Conservation (phyloP, 2,113 vertebrate species). For the Aspidoscelis tigris region DNA sequence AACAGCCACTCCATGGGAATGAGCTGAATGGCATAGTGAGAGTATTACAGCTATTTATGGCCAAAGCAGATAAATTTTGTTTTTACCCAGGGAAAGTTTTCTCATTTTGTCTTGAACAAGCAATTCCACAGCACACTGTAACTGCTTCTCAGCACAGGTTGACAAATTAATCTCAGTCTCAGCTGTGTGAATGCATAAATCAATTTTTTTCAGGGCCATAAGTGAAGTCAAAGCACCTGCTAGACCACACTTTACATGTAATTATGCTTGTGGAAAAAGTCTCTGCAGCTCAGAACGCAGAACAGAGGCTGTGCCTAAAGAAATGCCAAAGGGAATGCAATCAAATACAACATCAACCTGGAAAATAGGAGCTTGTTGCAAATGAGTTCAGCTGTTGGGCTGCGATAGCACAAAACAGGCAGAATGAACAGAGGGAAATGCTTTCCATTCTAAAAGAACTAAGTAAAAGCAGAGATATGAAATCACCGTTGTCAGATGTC, state of each 20-base stretch:
- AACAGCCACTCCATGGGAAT: slow-evolving; percentile 4
- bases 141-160: slow-evolving; percentile 26
- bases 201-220: slow-evolving; percentile 39
- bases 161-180: slow-evolving; percentile 38
- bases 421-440: slow-evolving; percentile 20
- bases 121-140: neutral
- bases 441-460: neutral
- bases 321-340: slow-evolving; percentile 22
- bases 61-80: slow-evolving; percentile 17
- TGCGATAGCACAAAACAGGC: neutral
- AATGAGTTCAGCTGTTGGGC: slow-evolving; percentile 22
- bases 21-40: slow-evolving; percentile 29
- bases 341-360: slow-evolving; percentile 44
- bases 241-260: slow-evolving; percentile 44
- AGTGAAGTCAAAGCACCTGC: slow-evolving; percentile 17
- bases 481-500: neutral
- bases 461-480: neutral
- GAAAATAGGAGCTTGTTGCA: slow-evolving; percentile 36
- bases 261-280: slow-evolving; percentile 38
- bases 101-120: slow-evolving; percentile 10
- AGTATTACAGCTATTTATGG: neutral
- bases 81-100: neutral
- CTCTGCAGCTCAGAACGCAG: slow-evolving; percentile 32
- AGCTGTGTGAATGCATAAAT: slow-evolving; percentile 10
- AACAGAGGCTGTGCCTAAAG: slow-evolving; percentile 27